These are phyloP conservation scores for Syndactyla subalaris DNA, from an alignment of 2,797 vertebrate species.

Conservation along the genomic window DNA sequence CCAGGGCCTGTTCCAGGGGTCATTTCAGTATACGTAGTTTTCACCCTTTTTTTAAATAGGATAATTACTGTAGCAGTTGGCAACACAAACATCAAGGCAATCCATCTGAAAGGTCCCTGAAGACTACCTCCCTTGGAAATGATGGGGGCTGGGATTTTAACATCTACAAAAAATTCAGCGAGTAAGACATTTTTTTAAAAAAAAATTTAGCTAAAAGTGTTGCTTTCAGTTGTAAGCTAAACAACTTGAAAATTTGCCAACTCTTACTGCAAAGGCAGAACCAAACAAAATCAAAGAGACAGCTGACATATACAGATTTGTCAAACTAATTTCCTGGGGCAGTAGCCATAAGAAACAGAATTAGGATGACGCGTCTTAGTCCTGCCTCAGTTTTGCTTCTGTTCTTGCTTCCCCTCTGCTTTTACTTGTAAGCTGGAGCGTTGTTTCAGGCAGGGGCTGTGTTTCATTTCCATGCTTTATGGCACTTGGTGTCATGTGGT, in stretches of 20 bases:
- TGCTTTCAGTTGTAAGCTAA: not conserved
- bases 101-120: not conserved
- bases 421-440: not conserved
- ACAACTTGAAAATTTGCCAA: not conserved
- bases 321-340: not conserved
- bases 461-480: not conserved
- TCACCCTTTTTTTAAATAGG: not conserved
- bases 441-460: not conserved
- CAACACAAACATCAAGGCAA: rapidly evolving
- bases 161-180: not conserved
- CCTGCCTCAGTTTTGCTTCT: not conserved
- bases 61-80: not conserved
- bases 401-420: not conserved
- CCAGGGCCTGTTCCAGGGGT: not conserved
- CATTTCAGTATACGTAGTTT: not conserved
- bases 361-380: not conserved
- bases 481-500: not conserved
- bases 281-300: not conserved
- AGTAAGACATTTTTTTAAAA: not conserved
- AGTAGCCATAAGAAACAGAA: not conserved
- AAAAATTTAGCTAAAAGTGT: not conserved
- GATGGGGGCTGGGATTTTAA: not conserved
- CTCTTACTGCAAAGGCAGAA: not conserved
- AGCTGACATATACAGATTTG: not conserved
- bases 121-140: not conserved